Evolutionary conservation across 1,140 invertebrate genomes (phyloP).

Genomic region (Apis laboriosa): DNA sequence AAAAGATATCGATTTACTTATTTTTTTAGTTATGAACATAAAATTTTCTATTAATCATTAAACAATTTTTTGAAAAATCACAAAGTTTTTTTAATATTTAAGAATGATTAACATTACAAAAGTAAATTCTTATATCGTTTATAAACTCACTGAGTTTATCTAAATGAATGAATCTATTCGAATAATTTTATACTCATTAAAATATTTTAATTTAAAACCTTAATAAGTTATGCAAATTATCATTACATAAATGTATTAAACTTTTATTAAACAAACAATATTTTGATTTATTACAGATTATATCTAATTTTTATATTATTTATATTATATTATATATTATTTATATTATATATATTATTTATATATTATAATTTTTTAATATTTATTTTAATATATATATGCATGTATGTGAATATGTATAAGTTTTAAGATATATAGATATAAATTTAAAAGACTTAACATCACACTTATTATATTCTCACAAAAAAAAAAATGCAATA

Average conservation of each 20-base stretch:
- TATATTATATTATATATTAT: too few species aligned
- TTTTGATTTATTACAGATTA: neutral
- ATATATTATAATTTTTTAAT: too few species aligned
- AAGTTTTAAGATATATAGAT: too few species aligned
- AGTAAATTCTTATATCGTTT: neutral
- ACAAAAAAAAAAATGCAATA: neutral
- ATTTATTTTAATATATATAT: too few species aligned
- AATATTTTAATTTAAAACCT: neutral
- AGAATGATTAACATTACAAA: neutral
- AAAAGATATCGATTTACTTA: too few species aligned
- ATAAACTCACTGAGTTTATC: neutral
- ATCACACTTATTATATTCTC: too few species aligned
- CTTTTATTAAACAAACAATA: neutral
- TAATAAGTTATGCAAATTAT: constrained; percentile 3
- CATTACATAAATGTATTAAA: neutral
- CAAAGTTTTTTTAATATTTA: neutral
- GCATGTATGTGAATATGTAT: too few species aligned
- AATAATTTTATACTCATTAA: constrained; percentile 9
- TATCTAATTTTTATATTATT: too few species aligned
- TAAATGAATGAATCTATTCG: constrained; percentile 16
- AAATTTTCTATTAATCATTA: neutral
- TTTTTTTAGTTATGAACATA: too few species aligned
- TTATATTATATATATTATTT: too few species aligned
- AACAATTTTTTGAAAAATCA: neutral
- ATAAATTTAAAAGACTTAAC: too few species aligned